Base-by-base conservation (phyloP, 2,113 vertebrate genomes). In the Eira barbara region DNA sequence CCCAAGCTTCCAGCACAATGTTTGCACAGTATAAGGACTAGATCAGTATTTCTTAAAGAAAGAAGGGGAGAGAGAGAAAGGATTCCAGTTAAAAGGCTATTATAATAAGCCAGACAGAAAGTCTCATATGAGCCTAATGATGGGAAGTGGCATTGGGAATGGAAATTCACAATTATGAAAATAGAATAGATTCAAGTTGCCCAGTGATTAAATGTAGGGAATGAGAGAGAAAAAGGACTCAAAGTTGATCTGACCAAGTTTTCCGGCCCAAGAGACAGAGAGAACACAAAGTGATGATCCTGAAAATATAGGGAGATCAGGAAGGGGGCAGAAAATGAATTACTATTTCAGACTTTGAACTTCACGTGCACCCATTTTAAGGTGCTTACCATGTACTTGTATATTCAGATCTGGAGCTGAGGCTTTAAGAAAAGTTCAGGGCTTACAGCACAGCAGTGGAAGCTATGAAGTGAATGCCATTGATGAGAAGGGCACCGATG, bases 131-230 rank as follows among this genome's bases (percentile, higher is more conserved):
- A 93, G 12, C 6, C 69, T 80, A 90, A 95, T 83, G 85, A 84
- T 95, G 76, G 36, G 57, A 39, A 31, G 25, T 57, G 34, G 12
- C 20, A 52, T 42, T 91, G 34, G 23, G 12, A 59, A 34, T 94
- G 45, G 76, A 97, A 95, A 91, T 90, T 79, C 2, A 93, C 86
- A 69, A 39, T 69, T 45, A 90, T 52, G 47, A 73, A 52, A 87
- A 61, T 49, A 20, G 25, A 65, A 55, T 69, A 80, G n/a, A 69
- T 42, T 45, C 69, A n/a, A 74, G 42, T 73, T 59, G 17, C 63
- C 17, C 11, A 34, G 31, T 45, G 29, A 52, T 39, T 61, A 84
- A 74, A 74, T 21, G 15, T 36, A 91, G 29, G 13, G 21, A 67
- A 17, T 65, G 71, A 76, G 31, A 81, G 39, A 59, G 73, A 93